These are phyloP conservation scores for Pogonocichla stellata DNA, from an alignment of 2,113 vertebrate species.

Conservation along the genomic window DNA sequence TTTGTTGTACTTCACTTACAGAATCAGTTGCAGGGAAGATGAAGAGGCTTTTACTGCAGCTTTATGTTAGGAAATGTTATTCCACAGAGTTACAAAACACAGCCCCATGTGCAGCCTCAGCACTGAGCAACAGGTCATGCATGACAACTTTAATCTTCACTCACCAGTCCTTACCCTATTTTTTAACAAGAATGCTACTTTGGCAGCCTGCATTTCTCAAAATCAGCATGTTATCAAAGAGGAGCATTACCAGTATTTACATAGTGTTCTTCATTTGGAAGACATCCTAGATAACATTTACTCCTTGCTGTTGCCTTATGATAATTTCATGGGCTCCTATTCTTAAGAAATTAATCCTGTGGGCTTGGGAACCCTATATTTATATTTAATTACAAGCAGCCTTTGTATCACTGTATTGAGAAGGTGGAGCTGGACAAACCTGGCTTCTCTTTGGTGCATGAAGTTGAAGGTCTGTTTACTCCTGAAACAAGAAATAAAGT, in stretches of 20 bases:
- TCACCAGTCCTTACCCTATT: neutral
- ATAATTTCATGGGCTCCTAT: neutral
- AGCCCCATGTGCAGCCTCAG: neutral
- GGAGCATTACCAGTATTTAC: neutral
- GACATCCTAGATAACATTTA: conserved; percentile 18
- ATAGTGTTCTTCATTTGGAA: neutral
- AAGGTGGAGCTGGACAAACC: neutral
- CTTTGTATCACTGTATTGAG: neutral
- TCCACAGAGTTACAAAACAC: neutral
- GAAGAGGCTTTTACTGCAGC: neutral
- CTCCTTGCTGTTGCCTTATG: neutral
- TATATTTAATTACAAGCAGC: neutral
- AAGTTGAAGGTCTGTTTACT: neutral
- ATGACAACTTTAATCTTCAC: conserved; percentile 12
- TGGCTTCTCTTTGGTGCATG: neutral
- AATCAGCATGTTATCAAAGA: conserved; percentile 1
- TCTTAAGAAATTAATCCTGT: neutral
- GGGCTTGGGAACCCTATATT: neutral
- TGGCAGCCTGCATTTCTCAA: conserved; percentile 30
- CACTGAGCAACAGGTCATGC: conserved; percentile 4
- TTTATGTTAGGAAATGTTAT: neutral
- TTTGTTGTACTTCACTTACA: neutral
- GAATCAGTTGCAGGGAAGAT: neutral
- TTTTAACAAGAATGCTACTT: conserved; percentile 9
- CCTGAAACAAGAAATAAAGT: neutral